Percentiles rank a stretch among this genome's conserved stretches.
phyloP scores from a whole-genome alignment of 2,113 vertebrate genomes.

The Progne subis region DNA sequence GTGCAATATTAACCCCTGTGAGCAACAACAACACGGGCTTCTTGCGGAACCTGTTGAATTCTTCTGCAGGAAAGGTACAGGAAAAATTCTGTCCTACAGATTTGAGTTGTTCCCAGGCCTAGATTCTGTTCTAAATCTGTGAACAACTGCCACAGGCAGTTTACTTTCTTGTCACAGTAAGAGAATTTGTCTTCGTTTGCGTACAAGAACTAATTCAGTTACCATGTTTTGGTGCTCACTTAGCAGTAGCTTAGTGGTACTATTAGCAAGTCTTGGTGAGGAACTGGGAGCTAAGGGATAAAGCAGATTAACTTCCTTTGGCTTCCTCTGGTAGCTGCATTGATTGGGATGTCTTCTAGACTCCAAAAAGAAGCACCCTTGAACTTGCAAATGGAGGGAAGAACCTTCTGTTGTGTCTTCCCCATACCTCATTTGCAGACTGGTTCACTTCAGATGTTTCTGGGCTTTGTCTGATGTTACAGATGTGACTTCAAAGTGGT shows the following conservation, averaged over 20 bases:
- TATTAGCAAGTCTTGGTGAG: background rate
- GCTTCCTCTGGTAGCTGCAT: background rate
- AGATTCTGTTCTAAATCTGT: background rate
- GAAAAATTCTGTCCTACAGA: background rate
- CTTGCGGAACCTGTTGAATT: slow-evolving; percentile 78
- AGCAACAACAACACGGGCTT: slow-evolving; percentile 80
- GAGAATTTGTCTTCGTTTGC: background rate
- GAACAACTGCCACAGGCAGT: background rate
- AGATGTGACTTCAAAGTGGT: background rate
- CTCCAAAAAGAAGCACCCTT: background rate
- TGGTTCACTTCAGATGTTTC: background rate
- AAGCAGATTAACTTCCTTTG: background rate
- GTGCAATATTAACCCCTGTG: slow-evolving; percentile 77
- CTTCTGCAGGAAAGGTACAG: slow-evolving; percentile 75
- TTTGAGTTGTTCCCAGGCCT: background rate
- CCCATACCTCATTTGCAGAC: accelerated
- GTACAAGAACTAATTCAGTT: background rate
- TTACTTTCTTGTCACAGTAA: background rate
- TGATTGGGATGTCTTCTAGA: background rate
- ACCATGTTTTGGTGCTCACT: background rate
- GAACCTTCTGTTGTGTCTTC: background rate
- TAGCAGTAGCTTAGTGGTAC: background rate
- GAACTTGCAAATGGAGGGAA: background rate
- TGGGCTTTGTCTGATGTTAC: background rate
- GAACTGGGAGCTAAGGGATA: background rate